Evolutionary conservation across 2,888 invertebrate species (phyloP), one percentile per base, ranked within the genome.

Genomic region (Operophtera brumata): DNA sequence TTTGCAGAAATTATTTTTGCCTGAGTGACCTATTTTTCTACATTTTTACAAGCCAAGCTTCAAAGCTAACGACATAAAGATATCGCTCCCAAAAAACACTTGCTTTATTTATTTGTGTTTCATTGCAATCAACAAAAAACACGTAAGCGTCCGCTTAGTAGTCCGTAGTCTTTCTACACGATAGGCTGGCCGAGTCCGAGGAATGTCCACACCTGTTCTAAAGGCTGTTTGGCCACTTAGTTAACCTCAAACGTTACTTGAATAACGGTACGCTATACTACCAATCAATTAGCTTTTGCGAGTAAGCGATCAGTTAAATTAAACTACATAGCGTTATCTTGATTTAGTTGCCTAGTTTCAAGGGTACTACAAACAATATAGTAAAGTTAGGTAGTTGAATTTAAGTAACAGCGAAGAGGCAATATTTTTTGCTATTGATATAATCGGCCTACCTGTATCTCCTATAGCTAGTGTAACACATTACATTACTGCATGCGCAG

Each of bases 221-320:
- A 12, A 41, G 36, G 49, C 32, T 10, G 57, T 60, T 56, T 51
- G 47, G 13, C 42, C 26, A 57, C 25, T 50, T 39, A 25, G 50
- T 10, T 28, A 47, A 30, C 46, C 28, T 48, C 47, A 47, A 42
- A 56, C 50, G 28, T 44, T 49, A 41, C 41, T 46, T 39, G 46
- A 34, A 43, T 59, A 64, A 56, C 63, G 57, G 63, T 55, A 49
- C 20, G 7, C 11, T 36, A 54, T 30, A 57, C 55, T 58, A 6
- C 11, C 34, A 6, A 50, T 61, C 55, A 61, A 61, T 64, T 61
- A 61, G 37, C 49, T 51, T 30, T 43, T 44, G 13, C 44, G 36
- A 36, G 13, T 39, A 47, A 47, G 39, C 43, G 54, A 46, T 55
- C 56, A 45, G 49, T 55, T 48, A 53, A 58, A 51, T 48, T 57